Evolutionary conservation across 2,797 vertebrate genomes (phyloP), one percentile per base, ranked within the genome.

Genomic region (Leuciscus waleckii): DNA sequence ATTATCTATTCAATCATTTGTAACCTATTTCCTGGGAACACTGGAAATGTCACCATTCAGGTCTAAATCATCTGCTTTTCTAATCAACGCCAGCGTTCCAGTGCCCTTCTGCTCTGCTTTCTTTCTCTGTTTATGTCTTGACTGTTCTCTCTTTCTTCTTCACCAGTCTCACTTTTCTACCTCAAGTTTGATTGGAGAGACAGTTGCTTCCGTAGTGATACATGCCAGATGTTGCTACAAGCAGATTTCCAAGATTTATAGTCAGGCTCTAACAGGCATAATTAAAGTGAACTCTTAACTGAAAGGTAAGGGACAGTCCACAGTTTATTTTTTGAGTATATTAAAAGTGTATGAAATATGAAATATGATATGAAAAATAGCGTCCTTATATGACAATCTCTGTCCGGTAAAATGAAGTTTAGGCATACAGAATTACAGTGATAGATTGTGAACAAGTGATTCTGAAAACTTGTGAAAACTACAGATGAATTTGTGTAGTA

Each of bases 101-200:
- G 91, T 89, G 91, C 89, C 90, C 87, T 87, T 89, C 88, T 78
- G 83, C 69, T 87, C 87, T 87, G 79, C 83, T 87, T 88, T 89
- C 90, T 89, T 90, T 94, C 91, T 94, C 90, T 92, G 92, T 90
- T 67, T 90, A 89, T 2, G 0, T 41, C 88, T 41, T 63, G 9
- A 16, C 54, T 35, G 43, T 54, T 83, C 81, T 75, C 29, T 79
- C 73, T 82, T 81, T 74, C 41, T 0, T 29, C 39, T 21, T 23
- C 76, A 65, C 71, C 82, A 41, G 65, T 32, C 49, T 23, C 16
- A 81, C 35, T 4, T 6, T 43, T 82, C 32, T 83, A 19, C 76
- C 70, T 87, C 85, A 83, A 69, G 51, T 83, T 85, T 87, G 87
- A 91, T 89, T 90, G 88, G 86, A 87, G 74, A 87, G 79, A 65